These are phyloP conservation scores for Proterorhinus semilunaris DNA, from an alignment of 2,113 vertebrate genomes.

Conservation along the genomic window DNA sequence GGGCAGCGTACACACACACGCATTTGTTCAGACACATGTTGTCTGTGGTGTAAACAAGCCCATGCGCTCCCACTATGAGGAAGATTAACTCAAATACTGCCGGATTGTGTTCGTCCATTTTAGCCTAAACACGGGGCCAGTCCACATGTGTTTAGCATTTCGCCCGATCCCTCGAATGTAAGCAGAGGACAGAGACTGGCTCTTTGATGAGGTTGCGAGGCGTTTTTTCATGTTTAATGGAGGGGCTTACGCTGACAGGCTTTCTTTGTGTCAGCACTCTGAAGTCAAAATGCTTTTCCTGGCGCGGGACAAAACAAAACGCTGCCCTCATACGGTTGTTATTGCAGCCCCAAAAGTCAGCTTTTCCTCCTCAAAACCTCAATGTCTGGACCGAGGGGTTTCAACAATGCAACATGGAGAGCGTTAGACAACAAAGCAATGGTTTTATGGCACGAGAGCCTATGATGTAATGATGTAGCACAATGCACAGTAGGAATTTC, in stretches of 20 bases:
- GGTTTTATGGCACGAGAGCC: slow-evolving; percentile 2
- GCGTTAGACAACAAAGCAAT: slow-evolving; percentile 37
- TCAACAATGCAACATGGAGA: slow-evolving; percentile 24
- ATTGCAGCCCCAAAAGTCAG: slow-evolving; percentile 29
- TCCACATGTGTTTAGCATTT: slow-evolving; percentile 71
- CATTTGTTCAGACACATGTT: slow-evolving; percentile 24
- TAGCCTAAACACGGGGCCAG: slow-evolving; percentile 58
- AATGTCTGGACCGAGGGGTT: slow-evolving; percentile 20
- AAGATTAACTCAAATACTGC: slow-evolving; percentile 66
- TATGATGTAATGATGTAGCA: neutral
- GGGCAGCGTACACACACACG: slow-evolving; percentile 15
- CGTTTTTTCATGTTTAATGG: slow-evolving; percentile 51
- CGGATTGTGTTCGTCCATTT: slow-evolving; percentile 63
- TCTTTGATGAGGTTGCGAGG: slow-evolving; percentile 57
- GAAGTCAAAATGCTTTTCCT: slow-evolving; percentile 49
- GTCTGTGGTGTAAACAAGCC: slow-evolving; percentile 67
- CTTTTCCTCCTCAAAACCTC: slow-evolving; percentile 26
- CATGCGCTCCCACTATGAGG: slow-evolving; percentile 64
- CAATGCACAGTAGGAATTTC: neutral
- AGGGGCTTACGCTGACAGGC: slow-evolving; percentile 41
- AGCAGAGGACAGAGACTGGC: slow-evolving; percentile 60
- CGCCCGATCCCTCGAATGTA: slow-evolving; percentile 53
- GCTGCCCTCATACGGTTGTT: slow-evolving; percentile 40
- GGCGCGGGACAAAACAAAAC: slow-evolving; percentile 52
- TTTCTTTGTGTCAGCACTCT: slow-evolving; percentile 64